These are phyloP conservation scores for Propithecus deckenii DNA, from an alignment of 2,797 vertebrate species.

Conservation along the genomic window DNA sequence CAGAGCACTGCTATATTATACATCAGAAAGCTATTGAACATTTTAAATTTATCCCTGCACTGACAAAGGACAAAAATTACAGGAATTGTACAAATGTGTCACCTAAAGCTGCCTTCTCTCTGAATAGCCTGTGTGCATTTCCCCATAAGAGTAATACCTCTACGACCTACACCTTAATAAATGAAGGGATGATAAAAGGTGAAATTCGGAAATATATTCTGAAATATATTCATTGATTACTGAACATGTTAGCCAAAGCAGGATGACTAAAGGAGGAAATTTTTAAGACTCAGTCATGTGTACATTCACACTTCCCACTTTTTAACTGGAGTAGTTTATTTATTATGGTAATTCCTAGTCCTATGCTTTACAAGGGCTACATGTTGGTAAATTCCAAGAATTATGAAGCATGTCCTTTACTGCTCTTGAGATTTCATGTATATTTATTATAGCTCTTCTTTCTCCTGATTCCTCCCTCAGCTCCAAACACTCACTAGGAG, in stretches of 20 bases:
- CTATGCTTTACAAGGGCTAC: background rate
- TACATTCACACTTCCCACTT: background rate
- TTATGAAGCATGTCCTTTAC: background rate
- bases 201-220: background rate
- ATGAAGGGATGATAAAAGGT: background rate
- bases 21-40: background rate
- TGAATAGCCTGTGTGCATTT: background rate
- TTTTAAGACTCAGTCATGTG: background rate
- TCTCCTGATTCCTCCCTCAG: background rate
- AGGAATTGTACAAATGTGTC: background rate
- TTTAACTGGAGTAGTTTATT: background rate
- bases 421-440: background rate
- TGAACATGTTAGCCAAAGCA: background rate
- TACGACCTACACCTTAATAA: background rate
- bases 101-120: background rate
- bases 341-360: background rate
- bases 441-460: background rate
- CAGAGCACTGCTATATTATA: background rate
- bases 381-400: background rate
- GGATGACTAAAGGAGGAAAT: background rate
- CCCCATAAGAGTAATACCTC: background rate
- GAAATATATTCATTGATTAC: background rate
- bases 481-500: background rate
- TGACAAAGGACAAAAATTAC: background rate
- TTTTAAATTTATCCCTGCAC: background rate